These are phyloP conservation scores for Agrochola litura DNA, from an alignment of 2,888 invertebrate species.

Conservation along the genomic window DNA sequence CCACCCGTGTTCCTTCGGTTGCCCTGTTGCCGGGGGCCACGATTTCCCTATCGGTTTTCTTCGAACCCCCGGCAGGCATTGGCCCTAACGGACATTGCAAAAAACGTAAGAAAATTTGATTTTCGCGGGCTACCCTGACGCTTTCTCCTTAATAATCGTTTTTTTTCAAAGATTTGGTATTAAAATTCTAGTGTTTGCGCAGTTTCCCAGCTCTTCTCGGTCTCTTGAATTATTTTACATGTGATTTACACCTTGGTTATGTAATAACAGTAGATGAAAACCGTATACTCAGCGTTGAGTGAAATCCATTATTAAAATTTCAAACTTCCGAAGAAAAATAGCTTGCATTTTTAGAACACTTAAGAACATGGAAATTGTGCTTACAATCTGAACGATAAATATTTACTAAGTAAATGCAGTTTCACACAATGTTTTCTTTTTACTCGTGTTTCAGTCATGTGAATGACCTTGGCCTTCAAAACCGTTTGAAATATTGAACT, in stretches of 20 bases:
- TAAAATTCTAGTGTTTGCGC: slow-evolving; percentile 21
- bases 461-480: slow-evolving; percentile 8
- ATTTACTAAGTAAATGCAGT: slow-evolving; percentile 28
- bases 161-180: slow-evolving; percentile 1
- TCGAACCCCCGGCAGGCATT: no score
- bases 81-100: no score
- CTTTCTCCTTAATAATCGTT: neutral
- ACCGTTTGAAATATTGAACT: slow-evolving; percentile 19
- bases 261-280: neutral
- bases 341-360: slow-evolving; percentile 17
- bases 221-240: slow-evolving; percentile 35
- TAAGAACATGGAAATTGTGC: neutral
- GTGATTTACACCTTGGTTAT: neutral
- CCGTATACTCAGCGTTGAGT: neutral
- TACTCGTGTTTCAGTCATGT: slow-evolving; percentile 7
- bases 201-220: neutral
- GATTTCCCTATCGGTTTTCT: no score
- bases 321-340: slow-evolving; percentile 3
- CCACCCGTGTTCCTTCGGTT: no score
- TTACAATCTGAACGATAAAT: slow-evolving; percentile 10
- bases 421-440: slow-evolving; percentile 31
- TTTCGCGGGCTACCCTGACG: no score
- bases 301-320: slow-evolving; percentile 21
- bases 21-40: no score
- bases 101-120: no score